Evolutionary conservation across 2,797 vertebrate species (phyloP), one percentile per base, ranked within the genome.

Genomic region (Lepilemur ruficaudatus): DNA sequence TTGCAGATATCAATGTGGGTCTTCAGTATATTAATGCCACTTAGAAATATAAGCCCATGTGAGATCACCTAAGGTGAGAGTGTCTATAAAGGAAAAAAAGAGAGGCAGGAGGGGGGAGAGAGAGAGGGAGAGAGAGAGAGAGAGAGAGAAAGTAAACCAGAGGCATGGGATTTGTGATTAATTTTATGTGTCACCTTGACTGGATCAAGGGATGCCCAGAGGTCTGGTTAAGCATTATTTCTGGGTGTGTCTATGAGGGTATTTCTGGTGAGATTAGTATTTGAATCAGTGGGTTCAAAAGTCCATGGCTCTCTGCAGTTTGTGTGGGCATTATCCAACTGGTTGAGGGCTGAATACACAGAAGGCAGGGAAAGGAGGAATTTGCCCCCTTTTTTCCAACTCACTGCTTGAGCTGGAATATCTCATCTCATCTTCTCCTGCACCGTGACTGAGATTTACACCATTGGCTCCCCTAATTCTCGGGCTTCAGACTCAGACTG

Each of bases 221-320:
- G 38, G 61, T 85, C 15, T 32, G 13, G 18, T 5, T 14, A 23
- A 12, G 23, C 25, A 75, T 38, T 59, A 30, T 25, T n/a, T 76
- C 22, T 89, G 50, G 1, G 3, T 75, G 3, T 63, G 43, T 2
- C 17, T 43, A 46, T 63, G 46, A 32, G 12, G 2, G 15, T 23
- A 0, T 5, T 9, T 43, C 9, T 8, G 22, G 2, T n/a, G 14
- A 73, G 48, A 32, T 18, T n/a, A n/a, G 8, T 28, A 61, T 35
- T 35, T 59, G 4, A 52, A 22, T 43, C 32, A 43, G 72, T 30
- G 48, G 52, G 63, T 17, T 23, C 20, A 48, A 55, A 55, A 69
- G 22, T 4, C 50, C 32, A 52, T 32, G 9, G 14, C 1, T 4
- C 5, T 46, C 7, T 3, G 0, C 4, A 10, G 1, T 43, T 13